These are phyloP conservation scores for Euplexia lucipara DNA, from an alignment of 2,888 invertebrate species.

Conservation along the genomic window DNA sequence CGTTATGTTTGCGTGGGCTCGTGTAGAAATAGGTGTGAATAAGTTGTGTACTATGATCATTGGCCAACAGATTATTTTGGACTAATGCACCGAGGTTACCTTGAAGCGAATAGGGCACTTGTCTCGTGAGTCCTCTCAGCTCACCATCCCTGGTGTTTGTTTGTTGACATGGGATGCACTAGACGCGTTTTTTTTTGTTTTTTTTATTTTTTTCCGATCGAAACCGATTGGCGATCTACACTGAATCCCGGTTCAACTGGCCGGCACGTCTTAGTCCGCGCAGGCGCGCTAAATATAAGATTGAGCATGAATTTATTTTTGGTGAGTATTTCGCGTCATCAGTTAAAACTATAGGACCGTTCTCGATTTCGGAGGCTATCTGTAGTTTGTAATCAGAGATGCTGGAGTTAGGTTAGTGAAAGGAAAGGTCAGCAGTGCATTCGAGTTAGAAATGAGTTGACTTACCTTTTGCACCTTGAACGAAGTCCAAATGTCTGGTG, in stretches of 20 bases:
- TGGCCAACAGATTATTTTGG: slow-evolving; percentile 83
- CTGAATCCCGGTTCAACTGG: slow-evolving; percentile 89
- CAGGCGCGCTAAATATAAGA: slow-evolving; percentile 90
- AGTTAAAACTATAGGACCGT: slow-evolving; percentile 71
- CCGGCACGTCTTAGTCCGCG: slow-evolving; percentile 82
- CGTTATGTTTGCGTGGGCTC: slow-evolving; percentile 88
- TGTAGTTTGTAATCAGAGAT: slow-evolving; percentile 61
- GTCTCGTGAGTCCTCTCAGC: slow-evolving; percentile 69
- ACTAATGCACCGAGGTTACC: slow-evolving; percentile 85
- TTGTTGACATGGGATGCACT: slow-evolving; percentile 75
- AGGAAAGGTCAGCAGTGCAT: slow-evolving; percentile 34
- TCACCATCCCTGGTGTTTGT: slow-evolving; percentile 77
- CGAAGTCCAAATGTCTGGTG: slow-evolving; percentile 70
- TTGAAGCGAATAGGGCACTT: slow-evolving; percentile 80
- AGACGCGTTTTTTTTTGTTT: slow-evolving; percentile 68
- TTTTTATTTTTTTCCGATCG: slow-evolving; percentile 69
- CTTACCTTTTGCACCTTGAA: slow-evolving; percentile 70
- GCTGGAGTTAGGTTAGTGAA: slow-evolving; percentile 33
- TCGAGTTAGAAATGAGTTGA: slow-evolving; percentile 36
- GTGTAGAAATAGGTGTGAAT: slow-evolving; percentile 90
- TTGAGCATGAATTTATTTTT: slow-evolving; percentile 90
- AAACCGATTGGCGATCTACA: slow-evolving; percentile 85
- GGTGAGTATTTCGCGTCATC: slow-evolving; percentile 89
- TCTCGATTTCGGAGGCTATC: slow-evolving; percentile 67
- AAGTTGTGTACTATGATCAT: slow-evolving; percentile 87